phyloP scores from a whole-genome alignment of 1,140 invertebrate species.

The Hyposmocoma kahamanoa region DNA sequence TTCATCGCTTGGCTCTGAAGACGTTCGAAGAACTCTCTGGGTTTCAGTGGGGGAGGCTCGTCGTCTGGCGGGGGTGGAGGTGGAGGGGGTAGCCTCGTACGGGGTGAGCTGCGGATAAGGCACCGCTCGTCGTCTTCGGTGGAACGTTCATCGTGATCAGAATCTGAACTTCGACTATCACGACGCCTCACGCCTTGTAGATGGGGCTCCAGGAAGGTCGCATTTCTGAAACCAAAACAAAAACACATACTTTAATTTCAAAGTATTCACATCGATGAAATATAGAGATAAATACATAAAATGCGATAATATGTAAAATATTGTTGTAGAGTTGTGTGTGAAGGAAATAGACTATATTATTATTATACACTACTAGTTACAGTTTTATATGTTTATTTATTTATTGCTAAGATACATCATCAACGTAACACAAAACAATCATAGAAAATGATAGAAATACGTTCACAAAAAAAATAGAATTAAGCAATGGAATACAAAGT shows the following conservation, averaged over 20 bases:
- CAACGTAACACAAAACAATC: too few species aligned
- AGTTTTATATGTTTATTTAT: too few species aligned
- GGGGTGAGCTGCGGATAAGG: constrained; percentile 53
- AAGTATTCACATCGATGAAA: too few species aligned
- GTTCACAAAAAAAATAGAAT: too few species aligned
- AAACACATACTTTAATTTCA: too few species aligned
- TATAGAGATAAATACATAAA: not conserved
- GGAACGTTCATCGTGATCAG: constrained; percentile 66
- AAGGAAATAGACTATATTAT: too few species aligned
- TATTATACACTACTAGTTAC: too few species aligned
- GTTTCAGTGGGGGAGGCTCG: constrained; percentile 59
- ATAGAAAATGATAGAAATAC: too few species aligned
- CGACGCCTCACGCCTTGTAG: constrained; percentile 65
- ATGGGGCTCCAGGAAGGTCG: constrained; percentile 69
- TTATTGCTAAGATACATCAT: too few species aligned
- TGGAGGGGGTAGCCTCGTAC: constrained; percentile 47
- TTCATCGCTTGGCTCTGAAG: constrained; percentile 61
- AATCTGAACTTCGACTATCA: constrained; percentile 62
- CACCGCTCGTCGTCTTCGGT: constrained; percentile 70
- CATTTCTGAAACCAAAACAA: constrained; percentile 63
- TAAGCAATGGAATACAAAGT: too few species aligned
- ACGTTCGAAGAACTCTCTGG: constrained; percentile 60
- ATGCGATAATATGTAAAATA: not conserved
- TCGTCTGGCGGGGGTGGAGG: constrained; percentile 60
- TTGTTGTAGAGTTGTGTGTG: too few species aligned